phyloP scores from a whole-genome alignment of 2,888 invertebrate genomes.

The Torymus aiolomorphi region DNA sequence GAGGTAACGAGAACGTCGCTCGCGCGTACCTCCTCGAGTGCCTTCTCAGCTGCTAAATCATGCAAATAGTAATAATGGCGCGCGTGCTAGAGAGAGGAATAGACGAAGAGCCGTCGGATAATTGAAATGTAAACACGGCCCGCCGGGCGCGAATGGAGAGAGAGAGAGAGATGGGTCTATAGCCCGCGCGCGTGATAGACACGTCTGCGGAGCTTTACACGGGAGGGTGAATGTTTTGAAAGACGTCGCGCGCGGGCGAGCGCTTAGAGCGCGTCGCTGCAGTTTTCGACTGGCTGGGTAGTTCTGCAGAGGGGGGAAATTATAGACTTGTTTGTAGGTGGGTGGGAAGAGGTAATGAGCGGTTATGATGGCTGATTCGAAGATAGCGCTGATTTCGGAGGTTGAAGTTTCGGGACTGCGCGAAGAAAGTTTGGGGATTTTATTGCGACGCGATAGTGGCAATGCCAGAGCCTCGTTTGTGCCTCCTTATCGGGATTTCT shows the following conservation, averaged over 20 bases:
- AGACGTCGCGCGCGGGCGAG: not conserved
- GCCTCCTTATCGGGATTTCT: too few species aligned
- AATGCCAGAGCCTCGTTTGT: too few species aligned
- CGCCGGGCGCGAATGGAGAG: constrained; percentile 41
- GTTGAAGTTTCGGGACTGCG: too few species aligned
- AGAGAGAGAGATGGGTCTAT: constrained; percentile 1
- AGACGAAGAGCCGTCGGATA: constrained; percentile 66
- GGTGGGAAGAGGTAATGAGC: too few species aligned
- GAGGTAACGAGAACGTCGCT: not conserved
- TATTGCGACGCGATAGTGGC: too few species aligned
- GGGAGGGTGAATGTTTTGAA: constrained; percentile 16
- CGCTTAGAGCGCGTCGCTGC: too few species aligned
- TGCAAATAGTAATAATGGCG: constrained; percentile 72
- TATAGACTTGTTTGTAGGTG: too few species aligned
- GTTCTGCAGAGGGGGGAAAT: too few species aligned
- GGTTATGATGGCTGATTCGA: too few species aligned
- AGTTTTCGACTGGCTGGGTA: too few species aligned
- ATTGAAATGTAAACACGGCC: constrained; percentile 73
- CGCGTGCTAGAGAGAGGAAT: constrained; percentile 25
- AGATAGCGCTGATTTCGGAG: too few species aligned
- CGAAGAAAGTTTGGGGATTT: too few species aligned
- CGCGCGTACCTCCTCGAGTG: constrained; percentile 18
- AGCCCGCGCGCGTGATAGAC: not conserved
- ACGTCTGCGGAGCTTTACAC: not conserved
- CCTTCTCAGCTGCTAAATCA: constrained; percentile 68